Evolutionary conservation across 2,797 vertebrate species (phyloP).

Genomic region (Mormyrus hasselquistii): DNA sequence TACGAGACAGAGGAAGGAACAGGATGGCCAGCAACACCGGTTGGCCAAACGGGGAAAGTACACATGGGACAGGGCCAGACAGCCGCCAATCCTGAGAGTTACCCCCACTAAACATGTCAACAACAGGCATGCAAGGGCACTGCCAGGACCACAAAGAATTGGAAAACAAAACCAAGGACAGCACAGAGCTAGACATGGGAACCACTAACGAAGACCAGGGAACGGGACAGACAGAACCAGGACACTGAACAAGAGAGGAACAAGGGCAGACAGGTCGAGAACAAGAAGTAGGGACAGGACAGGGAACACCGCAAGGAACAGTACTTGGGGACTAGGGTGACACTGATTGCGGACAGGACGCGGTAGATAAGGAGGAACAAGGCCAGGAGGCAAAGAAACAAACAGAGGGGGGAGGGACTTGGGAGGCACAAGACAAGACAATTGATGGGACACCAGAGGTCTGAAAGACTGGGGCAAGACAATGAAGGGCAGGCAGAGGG

Average conservation of each 20-base stretch:
- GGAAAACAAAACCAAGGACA: background rate
- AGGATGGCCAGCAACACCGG: background rate
- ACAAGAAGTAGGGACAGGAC: background rate
- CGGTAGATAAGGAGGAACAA: background rate
- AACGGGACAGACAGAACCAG: background rate
- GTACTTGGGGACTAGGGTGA: background rate
- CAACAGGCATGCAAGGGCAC: background rate
- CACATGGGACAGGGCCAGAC: background rate
- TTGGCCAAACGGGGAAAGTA: background rate
- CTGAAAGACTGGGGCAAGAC: background rate
- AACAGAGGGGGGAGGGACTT: background rate
- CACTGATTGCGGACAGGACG: background rate
- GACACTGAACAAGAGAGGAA: background rate
- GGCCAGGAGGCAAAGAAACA: background rate
- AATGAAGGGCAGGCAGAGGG: background rate
- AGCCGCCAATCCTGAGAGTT: background rate
- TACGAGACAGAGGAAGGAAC: background rate
- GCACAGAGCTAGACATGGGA: background rate
- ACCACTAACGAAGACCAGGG: background rate
- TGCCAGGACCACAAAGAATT: background rate
- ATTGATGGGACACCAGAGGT: background rate
- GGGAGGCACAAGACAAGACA: background rate
- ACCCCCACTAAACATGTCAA: background rate
- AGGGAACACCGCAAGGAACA: background rate
- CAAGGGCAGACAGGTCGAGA: background rate